Base-by-base conservation (phyloP, 2,888 invertebrate species). In the Netelia virgata region DNA sequence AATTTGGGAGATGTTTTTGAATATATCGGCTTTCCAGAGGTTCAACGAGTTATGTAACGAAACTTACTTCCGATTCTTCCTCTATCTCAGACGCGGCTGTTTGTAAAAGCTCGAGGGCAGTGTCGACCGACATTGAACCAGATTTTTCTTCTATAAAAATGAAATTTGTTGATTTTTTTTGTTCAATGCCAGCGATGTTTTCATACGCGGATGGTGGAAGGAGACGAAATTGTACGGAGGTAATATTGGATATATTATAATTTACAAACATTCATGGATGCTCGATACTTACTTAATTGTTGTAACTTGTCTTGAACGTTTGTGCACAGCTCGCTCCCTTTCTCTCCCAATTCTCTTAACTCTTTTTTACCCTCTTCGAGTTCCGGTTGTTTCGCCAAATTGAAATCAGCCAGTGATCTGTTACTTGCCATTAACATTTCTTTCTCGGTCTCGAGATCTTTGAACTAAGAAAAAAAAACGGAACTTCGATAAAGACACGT, bases 51-150 rank as follows among this genome's bases (percentile, higher is more conserved):
- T n/a, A 10, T 0, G 28, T 10, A 36, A 70, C 18, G 10, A 47
- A 64, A 59, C 66, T 79, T 43, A 95, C 96, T 93, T 99, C 99
- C 0, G 98, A 97, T 91, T 98, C 96, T 92, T 99, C 99, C 93
- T 99, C 99, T 76, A 97, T 96, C 94, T 98, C 97, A 47, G 98
- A 97, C 36, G 98, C 97, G 11, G 98, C 97, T 10, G 98, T 97
- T 95, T 98, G 98, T 14, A 99, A 94, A 66, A 99, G 94, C 0
- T 98, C 98, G 85, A 98, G 94, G 0, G 98, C 97, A 28, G 98
- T 97, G 89, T 99, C 99, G 41, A 97, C 95, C 16, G 97, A 97
- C 92, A 97, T 96, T 68, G 96, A 96, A 0, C 97, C 96, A 28
- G 97, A 96, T 92, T 97, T 96, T 74, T 96, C 95, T 92, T 96